Base-by-base conservation (phyloP, 2,797 vertebrate genomes). In the Pangasius krempfi region DNA sequence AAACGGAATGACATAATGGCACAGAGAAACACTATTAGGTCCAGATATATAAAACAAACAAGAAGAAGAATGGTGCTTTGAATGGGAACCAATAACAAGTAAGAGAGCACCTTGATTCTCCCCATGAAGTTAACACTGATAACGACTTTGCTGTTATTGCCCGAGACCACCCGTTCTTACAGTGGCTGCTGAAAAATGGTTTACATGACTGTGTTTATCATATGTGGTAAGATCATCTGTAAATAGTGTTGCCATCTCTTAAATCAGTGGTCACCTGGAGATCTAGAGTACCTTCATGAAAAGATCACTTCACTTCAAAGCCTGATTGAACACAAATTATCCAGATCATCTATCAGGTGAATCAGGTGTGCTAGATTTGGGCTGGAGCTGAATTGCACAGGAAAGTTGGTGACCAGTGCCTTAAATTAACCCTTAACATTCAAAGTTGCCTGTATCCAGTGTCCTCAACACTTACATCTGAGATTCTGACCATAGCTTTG, bases 21-120 rank as follows among this genome's bases (percentile, higher is more conserved):
- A 44, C 66, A 73, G n/a, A 50, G 6, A 84, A 44, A 25, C 37
- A 25, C 25, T 52, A 10, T 82, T 82, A 13, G 27, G 13, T 68
- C 64, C 37, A 70, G 47, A 56, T n/a, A 37, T 66, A 52, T 8
- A 47, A 66, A 68, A 66, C 44, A 79, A 87, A 66, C 60, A 79
- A 68, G 10, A 52, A 40, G 14, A 70, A 64, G 50, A 58, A 64
- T 37, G 30, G 8, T 56, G 64, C 27, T 78, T 60, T 64, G 20
- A 87, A 80, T 68, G 18, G 10, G n/a, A 54, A 50, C 40, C 44
- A 79, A 33, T 87, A 27, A 58, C 40, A 25, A 44, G 20, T 27
- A 79, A 64, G 56, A 62, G 30, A 64, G 12, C 58, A 73, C 9
- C 37, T 62, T 76, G 37, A 62, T 62, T 79, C 40, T 33, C 73